Conservation (phyloP, 2,888 invertebrate species). For the Drosophila prolongata region DNA sequence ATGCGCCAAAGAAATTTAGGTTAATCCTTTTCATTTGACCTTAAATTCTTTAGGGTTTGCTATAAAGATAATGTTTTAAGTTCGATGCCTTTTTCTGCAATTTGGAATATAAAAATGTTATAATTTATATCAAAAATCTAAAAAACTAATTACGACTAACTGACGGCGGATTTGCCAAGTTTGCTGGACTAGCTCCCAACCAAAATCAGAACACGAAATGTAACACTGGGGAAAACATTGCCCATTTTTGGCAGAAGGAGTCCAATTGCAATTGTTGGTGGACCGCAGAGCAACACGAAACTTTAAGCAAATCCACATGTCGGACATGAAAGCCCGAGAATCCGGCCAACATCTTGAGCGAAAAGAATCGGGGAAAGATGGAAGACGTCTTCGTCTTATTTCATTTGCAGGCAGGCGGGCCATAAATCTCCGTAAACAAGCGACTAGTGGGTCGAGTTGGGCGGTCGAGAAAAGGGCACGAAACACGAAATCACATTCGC, state of each 20-base stretch:
- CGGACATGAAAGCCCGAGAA: slow-evolving; percentile 48
- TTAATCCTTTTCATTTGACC: slow-evolving; percentile 2
- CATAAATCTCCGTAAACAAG: slow-evolving; percentile 75
- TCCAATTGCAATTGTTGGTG: slow-evolving; percentile 7
- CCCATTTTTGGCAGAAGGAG: neutral
- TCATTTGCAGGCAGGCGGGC: slow-evolving; percentile 61
- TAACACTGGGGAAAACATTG: neutral
- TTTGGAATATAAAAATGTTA: too few species aligned
- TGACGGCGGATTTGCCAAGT: too few species aligned
- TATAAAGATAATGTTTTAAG: neutral
- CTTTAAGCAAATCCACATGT: slow-evolving; percentile 62
- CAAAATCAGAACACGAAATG: neutral
- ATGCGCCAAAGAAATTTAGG: slow-evolving; percentile 16
- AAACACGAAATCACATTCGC: slow-evolving; percentile 52
- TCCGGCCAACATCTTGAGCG: slow-evolving; percentile 4
- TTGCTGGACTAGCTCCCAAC: neutral
- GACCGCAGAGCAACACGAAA: slow-evolving; percentile 39
- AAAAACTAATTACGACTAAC: too few species aligned
- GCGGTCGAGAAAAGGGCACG: slow-evolving; percentile 2
- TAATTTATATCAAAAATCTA: too few species aligned
- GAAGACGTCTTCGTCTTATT: slow-evolving; percentile 59
- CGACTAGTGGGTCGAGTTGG: slow-evolving; percentile 47
- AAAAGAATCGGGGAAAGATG: slow-evolving; percentile 20
- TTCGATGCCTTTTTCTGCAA: too few species aligned
- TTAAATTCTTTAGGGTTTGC: neutral